phyloP scores from a whole-genome alignment of 2,888 invertebrate species.

The Elegia similella region DNA sequence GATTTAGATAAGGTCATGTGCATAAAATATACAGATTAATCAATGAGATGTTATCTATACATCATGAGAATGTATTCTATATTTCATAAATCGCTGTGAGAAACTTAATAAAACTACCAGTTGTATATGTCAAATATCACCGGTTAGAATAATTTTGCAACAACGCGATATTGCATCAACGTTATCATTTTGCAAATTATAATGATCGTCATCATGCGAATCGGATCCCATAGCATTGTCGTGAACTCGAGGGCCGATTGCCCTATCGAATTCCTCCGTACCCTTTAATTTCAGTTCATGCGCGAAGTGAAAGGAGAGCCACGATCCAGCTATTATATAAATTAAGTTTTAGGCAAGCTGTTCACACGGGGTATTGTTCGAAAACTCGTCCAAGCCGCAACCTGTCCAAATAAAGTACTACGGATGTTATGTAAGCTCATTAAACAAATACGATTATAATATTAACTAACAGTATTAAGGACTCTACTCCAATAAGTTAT shows the following conservation, averaged over 20 bases:
- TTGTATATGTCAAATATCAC: not conserved
- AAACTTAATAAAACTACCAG: not conserved
- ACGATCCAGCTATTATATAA: slow-evolving; percentile 50
- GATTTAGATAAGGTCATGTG: not conserved
- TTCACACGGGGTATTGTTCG: slow-evolving; percentile 63
- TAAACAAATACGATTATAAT: slow-evolving; percentile 44
- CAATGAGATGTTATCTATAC: not conserved
- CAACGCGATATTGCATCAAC: not conserved
- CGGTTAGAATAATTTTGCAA: not conserved
- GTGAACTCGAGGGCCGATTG: slow-evolving; percentile 55
- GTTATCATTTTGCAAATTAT: slow-evolving; percentile 6
- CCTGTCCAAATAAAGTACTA: slow-evolving; percentile 45
- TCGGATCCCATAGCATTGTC: slow-evolving; percentile 35
- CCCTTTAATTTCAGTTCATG: slow-evolving; percentile 53
- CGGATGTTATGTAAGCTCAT: slow-evolving; percentile 49
- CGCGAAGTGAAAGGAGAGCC: slow-evolving; percentile 69
- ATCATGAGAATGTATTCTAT: not conserved
- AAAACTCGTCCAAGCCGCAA: slow-evolving; percentile 37
- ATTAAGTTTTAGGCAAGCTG: slow-evolving; percentile 55
- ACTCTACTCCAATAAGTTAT: slow-evolving; percentile 24
- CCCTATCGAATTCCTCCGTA: slow-evolving; percentile 47
- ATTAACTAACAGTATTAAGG: slow-evolving; percentile 29
- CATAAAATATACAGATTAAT: not conserved
- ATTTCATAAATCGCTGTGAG: not conserved
- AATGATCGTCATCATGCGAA: slow-evolving; percentile 13